Evolutionary conservation across 2,797 vertebrate species (phyloP).

Genomic region (Otus scops): DNA sequence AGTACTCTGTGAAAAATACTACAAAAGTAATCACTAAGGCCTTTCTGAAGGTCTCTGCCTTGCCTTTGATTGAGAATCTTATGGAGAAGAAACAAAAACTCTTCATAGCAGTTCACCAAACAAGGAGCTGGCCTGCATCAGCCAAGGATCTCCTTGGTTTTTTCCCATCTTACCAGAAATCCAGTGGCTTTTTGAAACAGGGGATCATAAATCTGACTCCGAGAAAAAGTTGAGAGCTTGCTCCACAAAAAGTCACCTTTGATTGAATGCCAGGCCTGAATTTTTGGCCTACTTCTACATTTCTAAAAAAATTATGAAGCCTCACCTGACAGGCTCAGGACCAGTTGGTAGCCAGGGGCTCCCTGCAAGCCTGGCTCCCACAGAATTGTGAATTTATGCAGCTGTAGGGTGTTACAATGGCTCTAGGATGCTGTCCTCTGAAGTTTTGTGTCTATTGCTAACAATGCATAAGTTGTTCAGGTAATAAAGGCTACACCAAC

Average conservation of each 20-base stretch:
- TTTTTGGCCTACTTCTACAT: not conserved
- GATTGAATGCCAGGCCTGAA: not conserved
- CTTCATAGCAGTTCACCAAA: not conserved
- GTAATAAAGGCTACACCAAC: not conserved
- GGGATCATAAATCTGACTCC: not conserved
- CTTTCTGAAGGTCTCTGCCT: not conserved
- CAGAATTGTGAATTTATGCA: not conserved
- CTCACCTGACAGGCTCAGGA: not conserved
- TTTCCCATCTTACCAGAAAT: not conserved
- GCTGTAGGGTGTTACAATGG: not conserved
- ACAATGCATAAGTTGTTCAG: not conserved
- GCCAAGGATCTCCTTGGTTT: not conserved
- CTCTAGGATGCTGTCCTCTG: not conserved
- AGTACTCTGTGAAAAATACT: not conserved
- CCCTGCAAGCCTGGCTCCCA: not conserved
- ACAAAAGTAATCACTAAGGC: not conserved
- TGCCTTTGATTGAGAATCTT: not conserved
- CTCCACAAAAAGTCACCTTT: not conserved
- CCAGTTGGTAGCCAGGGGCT: not conserved
- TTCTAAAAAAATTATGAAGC: not conserved
- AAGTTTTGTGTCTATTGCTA: not conserved
- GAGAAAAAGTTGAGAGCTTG: not conserved
- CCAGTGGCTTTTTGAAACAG: not conserved
- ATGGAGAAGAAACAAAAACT: not conserved
- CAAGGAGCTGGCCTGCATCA: not conserved